A percentile compares a stretch with the other conserved stretches of the same genome.
Conservation (phyloP, 2,888 invertebrate genomes). For the Scelioninae gen. 1 region DNA sequence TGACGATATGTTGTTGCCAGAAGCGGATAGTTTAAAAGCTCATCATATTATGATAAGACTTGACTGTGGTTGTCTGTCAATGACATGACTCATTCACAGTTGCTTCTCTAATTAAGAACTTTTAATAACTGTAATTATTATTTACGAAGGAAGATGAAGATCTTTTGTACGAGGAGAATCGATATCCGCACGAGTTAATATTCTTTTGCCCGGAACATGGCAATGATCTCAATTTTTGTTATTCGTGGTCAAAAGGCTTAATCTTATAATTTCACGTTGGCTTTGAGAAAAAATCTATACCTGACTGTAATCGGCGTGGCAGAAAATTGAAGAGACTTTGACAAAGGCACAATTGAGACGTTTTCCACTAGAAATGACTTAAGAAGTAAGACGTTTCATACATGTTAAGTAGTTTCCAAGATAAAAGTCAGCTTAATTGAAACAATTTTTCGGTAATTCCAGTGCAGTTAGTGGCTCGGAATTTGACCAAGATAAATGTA, state of each 20-base stretch:
- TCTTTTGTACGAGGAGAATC: background rate
- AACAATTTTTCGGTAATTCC: constrained; percentile 16
- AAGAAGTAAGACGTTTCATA: constrained; percentile 41
- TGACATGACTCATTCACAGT: background rate
- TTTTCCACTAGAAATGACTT: constrained; percentile 43
- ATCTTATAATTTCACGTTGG: constrained; percentile 26
- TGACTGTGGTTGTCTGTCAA: too few species aligned
- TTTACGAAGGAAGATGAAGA: background rate
- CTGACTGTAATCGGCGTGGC: background rate
- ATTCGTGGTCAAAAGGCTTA: constrained; percentile 14
- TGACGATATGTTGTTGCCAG: too few species aligned
- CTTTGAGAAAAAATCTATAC: constrained; percentile 13
- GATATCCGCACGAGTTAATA: background rate
- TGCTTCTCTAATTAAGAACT: constrained; percentile 32
- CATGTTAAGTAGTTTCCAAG: constrained; percentile 40
- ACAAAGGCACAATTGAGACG: constrained; percentile 50
- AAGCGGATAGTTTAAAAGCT: background rate
- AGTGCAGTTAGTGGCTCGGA: too few species aligned
- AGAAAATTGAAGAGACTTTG: constrained; percentile 43
- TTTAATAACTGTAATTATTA: constrained; percentile 25
- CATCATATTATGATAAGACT: background rate
- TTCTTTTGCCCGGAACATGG: background rate
- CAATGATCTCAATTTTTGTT: constrained; percentile 13
- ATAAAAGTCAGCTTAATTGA: constrained; percentile 40
- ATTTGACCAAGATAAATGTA: background rate